These are phyloP conservation scores for Pandion haliaetus DNA, from an alignment of 2,113 vertebrate species.

Conservation along the genomic window DNA sequence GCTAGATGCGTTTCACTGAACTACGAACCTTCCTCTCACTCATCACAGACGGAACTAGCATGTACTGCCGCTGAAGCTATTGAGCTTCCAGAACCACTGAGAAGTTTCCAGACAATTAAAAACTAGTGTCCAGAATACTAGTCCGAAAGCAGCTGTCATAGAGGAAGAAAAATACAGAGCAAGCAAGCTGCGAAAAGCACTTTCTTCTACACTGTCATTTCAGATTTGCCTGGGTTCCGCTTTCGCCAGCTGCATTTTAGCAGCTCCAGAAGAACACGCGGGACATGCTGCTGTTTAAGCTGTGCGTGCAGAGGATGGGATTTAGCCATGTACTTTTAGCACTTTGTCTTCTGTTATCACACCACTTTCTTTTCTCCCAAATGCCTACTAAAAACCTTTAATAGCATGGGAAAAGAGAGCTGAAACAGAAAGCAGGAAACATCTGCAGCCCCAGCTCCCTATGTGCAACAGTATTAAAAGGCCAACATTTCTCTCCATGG, in stretches of 20 bases:
- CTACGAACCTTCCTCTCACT: not conserved
- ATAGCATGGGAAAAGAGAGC: not conserved
- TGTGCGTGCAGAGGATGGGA: not conserved
- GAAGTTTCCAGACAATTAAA: not conserved
- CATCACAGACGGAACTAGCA: not conserved
- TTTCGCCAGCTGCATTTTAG: not conserved
- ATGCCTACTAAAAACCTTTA: not conserved
- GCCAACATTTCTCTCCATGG: not conserved
- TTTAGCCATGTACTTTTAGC: not conserved
- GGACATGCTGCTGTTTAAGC: not conserved
- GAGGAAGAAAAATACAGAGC: not conserved
- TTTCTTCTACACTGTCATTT: not conserved
- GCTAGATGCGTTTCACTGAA: not conserved
- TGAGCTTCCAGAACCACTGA: not conserved
- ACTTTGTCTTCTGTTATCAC: not conserved
- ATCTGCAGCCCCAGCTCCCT: not conserved
- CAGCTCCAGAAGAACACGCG: not conserved
- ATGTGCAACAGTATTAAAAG: not conserved
- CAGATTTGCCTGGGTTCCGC: not conserved
- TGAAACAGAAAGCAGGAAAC: not conserved
- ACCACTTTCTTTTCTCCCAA: not conserved
- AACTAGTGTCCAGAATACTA: not conserved
- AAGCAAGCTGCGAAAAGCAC: not conserved
- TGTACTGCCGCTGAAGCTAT: rapidly evolving
- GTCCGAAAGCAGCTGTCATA: not conserved